phyloP scores from a whole-genome alignment of 2,888 invertebrate species.

The Acleris laterana region DNA sequence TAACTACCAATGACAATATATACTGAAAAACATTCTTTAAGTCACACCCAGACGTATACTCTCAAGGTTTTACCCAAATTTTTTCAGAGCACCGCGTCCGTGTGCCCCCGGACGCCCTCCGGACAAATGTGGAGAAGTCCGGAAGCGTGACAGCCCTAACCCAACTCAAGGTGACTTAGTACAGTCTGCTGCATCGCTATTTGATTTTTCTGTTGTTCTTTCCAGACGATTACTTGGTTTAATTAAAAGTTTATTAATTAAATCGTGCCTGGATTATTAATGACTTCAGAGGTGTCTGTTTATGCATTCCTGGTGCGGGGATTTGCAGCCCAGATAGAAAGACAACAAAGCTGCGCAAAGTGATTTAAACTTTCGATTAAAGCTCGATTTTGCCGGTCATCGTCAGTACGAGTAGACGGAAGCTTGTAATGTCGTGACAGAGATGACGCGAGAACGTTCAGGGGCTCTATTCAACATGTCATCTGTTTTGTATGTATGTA shows the following conservation, averaged over 20 bases:
- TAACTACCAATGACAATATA: too few relatives aligned
- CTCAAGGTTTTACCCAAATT: too few relatives aligned
- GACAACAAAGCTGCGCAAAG: slow-evolving; percentile 45
- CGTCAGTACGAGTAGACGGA: slow-evolving; percentile 3
- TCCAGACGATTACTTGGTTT: not conserved
- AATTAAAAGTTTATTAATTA: slow-evolving; percentile 31
- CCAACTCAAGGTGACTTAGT: slow-evolving; percentile 48
- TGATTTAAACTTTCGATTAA: slow-evolving; percentile 59
- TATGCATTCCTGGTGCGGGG: slow-evolving; percentile 11
- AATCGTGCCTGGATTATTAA: slow-evolving; percentile 18
- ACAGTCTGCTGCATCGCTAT: slow-evolving; percentile 41
- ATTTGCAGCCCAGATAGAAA: slow-evolving; percentile 29
- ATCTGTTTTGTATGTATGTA: too few relatives aligned
- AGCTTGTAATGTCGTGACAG: slow-evolving; percentile 11
- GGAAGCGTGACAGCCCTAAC: too few relatives aligned
- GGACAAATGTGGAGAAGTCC: too few relatives aligned
- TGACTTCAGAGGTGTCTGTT: slow-evolving; percentile 24
- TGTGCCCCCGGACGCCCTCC: too few relatives aligned
- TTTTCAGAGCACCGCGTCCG: too few relatives aligned
- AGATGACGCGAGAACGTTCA: slow-evolving; percentile 14
- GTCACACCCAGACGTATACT: too few relatives aligned
- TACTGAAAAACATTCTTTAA: too few relatives aligned
- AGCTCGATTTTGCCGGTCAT: slow-evolving; percentile 43
- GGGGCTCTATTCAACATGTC: too few relatives aligned
- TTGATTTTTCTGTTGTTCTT: slow-evolving; percentile 28